Evolutionary conservation across 92 coral and sea anemone genomes (phyloP).

Genomic region (Zoanthus solanderi): DNA sequence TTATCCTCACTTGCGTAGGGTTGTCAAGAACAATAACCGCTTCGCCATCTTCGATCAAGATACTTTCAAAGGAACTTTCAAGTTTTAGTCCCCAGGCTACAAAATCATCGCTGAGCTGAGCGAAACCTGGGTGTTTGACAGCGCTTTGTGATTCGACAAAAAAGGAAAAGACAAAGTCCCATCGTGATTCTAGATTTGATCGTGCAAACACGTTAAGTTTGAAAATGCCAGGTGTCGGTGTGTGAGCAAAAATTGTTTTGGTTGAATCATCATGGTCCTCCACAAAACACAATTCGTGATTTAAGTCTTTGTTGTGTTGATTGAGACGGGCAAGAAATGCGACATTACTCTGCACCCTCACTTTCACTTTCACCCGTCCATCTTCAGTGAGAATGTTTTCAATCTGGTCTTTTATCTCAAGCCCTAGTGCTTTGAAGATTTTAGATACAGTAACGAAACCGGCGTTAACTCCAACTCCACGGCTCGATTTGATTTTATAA

Average conservation of each 20-base stretch:
- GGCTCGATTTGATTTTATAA: constrained; percentile 69
- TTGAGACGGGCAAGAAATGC: constrained; percentile 70
- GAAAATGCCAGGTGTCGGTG: constrained; percentile 79
- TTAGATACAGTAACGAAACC: constrained; percentile 78
- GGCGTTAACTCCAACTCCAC: constrained; percentile 79
- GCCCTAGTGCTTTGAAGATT: constrained; percentile 65
- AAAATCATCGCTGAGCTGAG: constrained; percentile 76
- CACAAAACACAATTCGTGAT: constrained; percentile 73
- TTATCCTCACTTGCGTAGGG: constrained; percentile 61
- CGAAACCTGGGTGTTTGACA: constrained; percentile 81
- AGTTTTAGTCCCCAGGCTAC: constrained; percentile 84
- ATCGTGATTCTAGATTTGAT: constrained; percentile 63
- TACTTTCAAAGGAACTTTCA: constrained; percentile 81
- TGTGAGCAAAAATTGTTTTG: constrained; percentile 65
- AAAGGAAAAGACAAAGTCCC: constrained; percentile 70
- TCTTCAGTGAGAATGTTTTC: constrained; percentile 69
- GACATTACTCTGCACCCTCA: constrained; percentile 65
- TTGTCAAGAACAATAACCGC: constrained; percentile 67
- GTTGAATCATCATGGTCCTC: constrained; percentile 49
- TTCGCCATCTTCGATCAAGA: constrained; percentile 69
- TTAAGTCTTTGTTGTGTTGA: constrained; percentile 67
- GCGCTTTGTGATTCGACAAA: constrained; percentile 66
- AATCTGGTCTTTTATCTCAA: constrained; percentile 68
- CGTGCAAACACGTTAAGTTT: constrained; percentile 81
- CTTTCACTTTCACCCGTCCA: constrained; percentile 65